Evolutionary conservation across 2,113 vertebrate genomes (phyloP).

Genomic region (Micromys minutus): DNA sequence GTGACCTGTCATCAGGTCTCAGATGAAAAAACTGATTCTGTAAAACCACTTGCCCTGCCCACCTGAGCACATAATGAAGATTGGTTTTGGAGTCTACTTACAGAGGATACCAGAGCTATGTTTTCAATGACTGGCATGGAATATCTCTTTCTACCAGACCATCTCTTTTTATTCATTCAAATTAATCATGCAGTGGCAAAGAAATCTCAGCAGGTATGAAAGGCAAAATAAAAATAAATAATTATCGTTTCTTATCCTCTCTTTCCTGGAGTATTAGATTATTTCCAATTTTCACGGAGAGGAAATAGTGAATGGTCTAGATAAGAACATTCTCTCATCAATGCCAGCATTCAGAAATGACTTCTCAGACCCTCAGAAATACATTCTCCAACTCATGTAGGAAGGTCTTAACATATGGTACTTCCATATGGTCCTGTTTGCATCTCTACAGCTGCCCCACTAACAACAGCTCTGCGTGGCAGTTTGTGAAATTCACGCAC

Average conservation of each 20-base stretch:
- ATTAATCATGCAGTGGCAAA: not conserved
- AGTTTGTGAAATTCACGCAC: no score
- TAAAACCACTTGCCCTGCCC: not conserved
- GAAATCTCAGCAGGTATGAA: not conserved
- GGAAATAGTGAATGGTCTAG: not conserved
- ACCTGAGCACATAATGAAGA: not conserved
- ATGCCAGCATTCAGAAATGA: not conserved
- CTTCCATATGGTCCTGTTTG: not conserved
- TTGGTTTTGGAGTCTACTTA: not conserved
- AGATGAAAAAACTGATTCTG: not conserved
- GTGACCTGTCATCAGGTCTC: not conserved
- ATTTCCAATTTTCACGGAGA: not conserved
- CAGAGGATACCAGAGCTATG: not conserved
- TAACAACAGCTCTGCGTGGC: not conserved
- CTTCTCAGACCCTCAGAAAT: not conserved
- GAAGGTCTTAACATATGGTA: not conserved
- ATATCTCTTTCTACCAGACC: not conserved
- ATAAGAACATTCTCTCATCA: not conserved
- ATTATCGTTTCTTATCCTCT: not conserved
- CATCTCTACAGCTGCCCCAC: not conserved
- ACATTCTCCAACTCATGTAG: not conserved
- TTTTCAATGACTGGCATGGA: not conserved
- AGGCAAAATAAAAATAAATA: not conserved
- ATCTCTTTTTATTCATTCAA: not conserved
- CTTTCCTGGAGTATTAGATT: not conserved